Percentiles rank a stretch among this genome's conserved stretches.
Evolutionary conservation across 2,888 invertebrate genomes (phyloP).

Genomic region (Brenthis daphne): DNA sequence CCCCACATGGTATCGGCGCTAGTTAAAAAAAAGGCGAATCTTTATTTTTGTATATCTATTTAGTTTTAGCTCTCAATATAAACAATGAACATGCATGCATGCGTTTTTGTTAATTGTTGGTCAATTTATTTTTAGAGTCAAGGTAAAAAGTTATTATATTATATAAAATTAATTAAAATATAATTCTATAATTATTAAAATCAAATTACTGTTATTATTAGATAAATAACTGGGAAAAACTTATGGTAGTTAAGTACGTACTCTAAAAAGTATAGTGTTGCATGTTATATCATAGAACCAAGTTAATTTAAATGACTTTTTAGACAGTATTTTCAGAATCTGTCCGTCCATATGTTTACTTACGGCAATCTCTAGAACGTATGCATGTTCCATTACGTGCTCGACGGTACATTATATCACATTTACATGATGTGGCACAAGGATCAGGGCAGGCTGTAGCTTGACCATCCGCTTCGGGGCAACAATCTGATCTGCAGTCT

Average conservation of each 20-base stretch:
- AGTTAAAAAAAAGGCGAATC: not conserved
- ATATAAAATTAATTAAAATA: too few relatives aligned
- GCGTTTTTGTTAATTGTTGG: too few relatives aligned
- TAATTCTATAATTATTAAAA: too few relatives aligned
- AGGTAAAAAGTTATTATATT: too few relatives aligned
- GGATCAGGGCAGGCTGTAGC: constrained; percentile 20
- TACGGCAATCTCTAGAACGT: constrained; percentile 50
- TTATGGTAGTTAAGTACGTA: too few relatives aligned
- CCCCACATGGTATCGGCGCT: constrained; percentile 33
- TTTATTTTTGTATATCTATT: not conserved
- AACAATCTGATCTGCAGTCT: constrained; percentile 47
- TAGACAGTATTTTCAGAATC: not conserved
- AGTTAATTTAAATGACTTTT: not conserved
- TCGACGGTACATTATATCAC: constrained; percentile 46
- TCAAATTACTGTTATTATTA: too few relatives aligned
- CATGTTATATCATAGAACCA: too few relatives aligned
- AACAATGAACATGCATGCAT: too few relatives aligned
- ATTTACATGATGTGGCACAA: constrained; percentile 48
- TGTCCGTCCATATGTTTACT: constrained; percentile 34
- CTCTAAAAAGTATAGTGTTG: too few relatives aligned
- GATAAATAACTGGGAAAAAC: too few relatives aligned
- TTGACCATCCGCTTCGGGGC: constrained; percentile 43
- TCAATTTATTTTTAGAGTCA: too few relatives aligned
- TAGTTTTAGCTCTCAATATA: not conserved
- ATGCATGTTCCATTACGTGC: constrained; percentile 45